Evolutionary conservation across 2,113 vertebrate species (phyloP).

Genomic region (Cyanocitta stelleri): DNA sequence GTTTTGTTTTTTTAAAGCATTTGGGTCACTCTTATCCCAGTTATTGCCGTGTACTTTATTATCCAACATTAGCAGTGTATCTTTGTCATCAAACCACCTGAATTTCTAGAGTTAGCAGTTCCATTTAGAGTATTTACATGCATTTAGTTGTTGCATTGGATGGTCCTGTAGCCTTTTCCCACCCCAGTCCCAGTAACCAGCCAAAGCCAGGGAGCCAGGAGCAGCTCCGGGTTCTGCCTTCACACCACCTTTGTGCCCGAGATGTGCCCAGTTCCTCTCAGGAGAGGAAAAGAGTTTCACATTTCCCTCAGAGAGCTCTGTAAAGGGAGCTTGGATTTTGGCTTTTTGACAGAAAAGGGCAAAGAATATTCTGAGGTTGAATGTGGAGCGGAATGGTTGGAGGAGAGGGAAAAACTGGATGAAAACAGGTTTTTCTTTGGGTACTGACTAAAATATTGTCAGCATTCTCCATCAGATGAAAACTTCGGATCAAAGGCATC

Average conservation of each 20-base stretch:
- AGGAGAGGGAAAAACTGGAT: neutral
- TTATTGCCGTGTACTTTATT: constrained; percentile 47
- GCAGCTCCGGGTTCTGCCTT: neutral
- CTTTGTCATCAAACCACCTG: constrained; percentile 14
- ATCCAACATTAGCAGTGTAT: constrained; percentile 9
- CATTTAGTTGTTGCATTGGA: neutral
- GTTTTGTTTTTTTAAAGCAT: neutral
- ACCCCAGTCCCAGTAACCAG: neutral
- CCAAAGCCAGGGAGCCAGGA: neutral
- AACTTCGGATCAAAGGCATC: neutral
- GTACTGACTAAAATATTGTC: neutral
- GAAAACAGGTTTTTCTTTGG: neutral
- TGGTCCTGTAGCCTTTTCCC: neutral
- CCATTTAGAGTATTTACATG: neutral
- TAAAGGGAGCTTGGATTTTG: neutral
- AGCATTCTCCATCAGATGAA: neutral
- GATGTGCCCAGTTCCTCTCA: neutral
- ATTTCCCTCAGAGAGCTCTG: neutral
- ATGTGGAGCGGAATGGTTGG: neutral
- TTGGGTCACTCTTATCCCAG: constrained; percentile 54
- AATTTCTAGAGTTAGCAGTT: constrained; percentile 12
- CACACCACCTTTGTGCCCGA: neutral
- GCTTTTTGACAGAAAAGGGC: neutral
- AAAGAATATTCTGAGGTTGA: neutral
- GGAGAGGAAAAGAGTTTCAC: neutral